phyloP scores from a whole-genome alignment of 1,140 invertebrate species.

The Drosophila melanica region DNA sequence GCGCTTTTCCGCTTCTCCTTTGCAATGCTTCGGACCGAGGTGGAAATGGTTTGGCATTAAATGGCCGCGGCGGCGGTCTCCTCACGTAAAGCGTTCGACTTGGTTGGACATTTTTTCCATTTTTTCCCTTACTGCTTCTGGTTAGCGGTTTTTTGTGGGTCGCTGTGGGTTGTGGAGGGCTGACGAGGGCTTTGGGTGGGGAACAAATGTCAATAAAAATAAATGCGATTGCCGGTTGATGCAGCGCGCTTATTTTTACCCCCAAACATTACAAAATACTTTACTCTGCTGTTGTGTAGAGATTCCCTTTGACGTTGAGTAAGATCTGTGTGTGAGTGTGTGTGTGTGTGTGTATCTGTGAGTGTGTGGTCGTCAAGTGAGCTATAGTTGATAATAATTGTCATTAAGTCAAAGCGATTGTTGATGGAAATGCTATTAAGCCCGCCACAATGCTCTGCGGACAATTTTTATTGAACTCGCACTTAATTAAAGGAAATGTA shows the following conservation, averaged over 20 bases:
- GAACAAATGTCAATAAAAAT: slow-evolving; percentile 54
- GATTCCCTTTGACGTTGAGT: slow-evolving; percentile 40
- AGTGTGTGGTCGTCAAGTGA: slow-evolving; percentile 37
- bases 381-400: slow-evolving; percentile 39
- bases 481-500: slow-evolving; percentile 45
- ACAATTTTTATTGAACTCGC: slow-evolving; percentile 30
- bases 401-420: slow-evolving; percentile 31
- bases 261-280: slow-evolving; percentile 26
- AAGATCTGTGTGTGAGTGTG: slow-evolving; percentile 8
- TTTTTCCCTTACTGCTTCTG: slow-evolving; percentile 5
- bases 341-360: not conserved
- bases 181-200: not conserved
- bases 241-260: slow-evolving; percentile 29
- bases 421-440: slow-evolving; percentile 45
- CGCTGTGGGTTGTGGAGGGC: not conserved
- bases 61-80: slow-evolving; percentile 49
- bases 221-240: slow-evolving; percentile 46
- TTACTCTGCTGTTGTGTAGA: slow-evolving; percentile 25
- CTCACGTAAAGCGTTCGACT: slow-evolving; percentile 52
- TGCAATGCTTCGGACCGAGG: slow-evolving; percentile 1
- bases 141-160: slow-evolving; percentile 39
- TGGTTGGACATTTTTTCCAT: slow-evolving; percentile 23
- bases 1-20: slow-evolving; percentile 41
- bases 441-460: slow-evolving; percentile 1
- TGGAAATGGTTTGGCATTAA: slow-evolving; percentile 33